These are phyloP conservation scores for Chrysomela aeneicollis DNA, from an alignment of 2,888 invertebrate genomes.

Conservation along the genomic window DNA sequence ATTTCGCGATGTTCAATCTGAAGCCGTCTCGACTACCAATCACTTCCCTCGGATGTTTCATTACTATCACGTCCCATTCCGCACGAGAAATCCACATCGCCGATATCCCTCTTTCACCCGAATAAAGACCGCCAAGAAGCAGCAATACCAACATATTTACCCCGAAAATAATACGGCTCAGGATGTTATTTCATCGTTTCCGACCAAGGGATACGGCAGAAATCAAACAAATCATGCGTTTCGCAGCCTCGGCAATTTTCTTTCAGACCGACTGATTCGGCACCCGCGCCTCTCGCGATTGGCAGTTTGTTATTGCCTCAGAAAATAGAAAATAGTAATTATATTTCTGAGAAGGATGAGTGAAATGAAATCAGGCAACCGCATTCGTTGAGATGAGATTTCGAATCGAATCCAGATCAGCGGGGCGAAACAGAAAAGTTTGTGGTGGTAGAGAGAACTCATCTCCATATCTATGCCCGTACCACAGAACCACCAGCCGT, in stretches of 20 bases:
- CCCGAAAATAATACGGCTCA: conserved; percentile 35
- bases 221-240: conserved; percentile 40
- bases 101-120: background rate
- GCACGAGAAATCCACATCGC: background rate
- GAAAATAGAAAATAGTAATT: conserved; percentile 10
- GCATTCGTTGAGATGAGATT: no score
- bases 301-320: conserved; percentile 6
- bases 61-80: background rate
- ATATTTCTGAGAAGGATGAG: background rate
- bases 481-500: no score
- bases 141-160: conserved; percentile 31
- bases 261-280: conserved; percentile 30
- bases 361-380: background rate
- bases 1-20: background rate
- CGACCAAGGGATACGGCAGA: conserved; percentile 29
- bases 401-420: no score
- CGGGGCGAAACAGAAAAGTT: background rate
- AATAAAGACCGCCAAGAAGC: conserved; percentile 11
- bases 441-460: no score
- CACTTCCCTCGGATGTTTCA: background rate
- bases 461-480: no score
- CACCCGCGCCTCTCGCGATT: conserved; percentile 9
- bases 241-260: conserved; percentile 32
- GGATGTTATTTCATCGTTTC: conserved; percentile 36
- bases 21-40: background rate